phyloP scores from a whole-genome alignment of 2,888 invertebrate genomes.

The Xestoiulus laeticollis region DNA sequence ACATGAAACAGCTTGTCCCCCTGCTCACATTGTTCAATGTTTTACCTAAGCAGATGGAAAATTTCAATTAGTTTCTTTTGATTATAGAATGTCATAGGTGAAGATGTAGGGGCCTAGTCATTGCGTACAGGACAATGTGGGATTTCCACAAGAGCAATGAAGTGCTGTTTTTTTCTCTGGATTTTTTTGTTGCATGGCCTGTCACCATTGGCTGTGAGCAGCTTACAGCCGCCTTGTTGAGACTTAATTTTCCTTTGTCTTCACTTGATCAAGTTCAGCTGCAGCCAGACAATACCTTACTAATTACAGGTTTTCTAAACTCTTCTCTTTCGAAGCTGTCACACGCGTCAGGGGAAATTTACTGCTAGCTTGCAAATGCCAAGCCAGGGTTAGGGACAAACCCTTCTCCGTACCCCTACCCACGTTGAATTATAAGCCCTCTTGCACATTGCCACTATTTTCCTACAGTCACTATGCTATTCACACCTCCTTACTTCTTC shows the following conservation, averaged over 20 bases:
- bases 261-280: conserved; percentile 44
- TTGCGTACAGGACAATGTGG: background rate
- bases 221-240: conserved; percentile 21
- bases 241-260: conserved; percentile 46
- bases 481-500: background rate
- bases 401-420: background rate
- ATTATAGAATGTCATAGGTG: conserved; percentile 11
- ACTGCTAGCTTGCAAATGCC: conserved; percentile 16
- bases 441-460: background rate
- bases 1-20: background rate
- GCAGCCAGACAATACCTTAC: conserved; percentile 50
- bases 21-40: background rate
- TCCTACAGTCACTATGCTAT: background rate
- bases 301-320: conserved; percentile 54
- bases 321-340: conserved; percentile 45
- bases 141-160: background rate
- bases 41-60: conserved; percentile 10
- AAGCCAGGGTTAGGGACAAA: conserved; percentile 30
- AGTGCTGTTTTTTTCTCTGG: background rate
- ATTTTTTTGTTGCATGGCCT: background rate
- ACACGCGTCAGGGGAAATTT: conserved; percentile 51
- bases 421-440: background rate
- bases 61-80: conserved; percentile 33
- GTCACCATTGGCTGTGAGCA: conserved; percentile 18
- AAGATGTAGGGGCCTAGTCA: conserved; percentile 17